Percentiles rank a stretch among this genome's conserved stretches.
These are phyloP conservation scores for Drosophila limbata DNA, from an alignment of 2,888 invertebrate genomes.

Conservation along the genomic window DNA sequence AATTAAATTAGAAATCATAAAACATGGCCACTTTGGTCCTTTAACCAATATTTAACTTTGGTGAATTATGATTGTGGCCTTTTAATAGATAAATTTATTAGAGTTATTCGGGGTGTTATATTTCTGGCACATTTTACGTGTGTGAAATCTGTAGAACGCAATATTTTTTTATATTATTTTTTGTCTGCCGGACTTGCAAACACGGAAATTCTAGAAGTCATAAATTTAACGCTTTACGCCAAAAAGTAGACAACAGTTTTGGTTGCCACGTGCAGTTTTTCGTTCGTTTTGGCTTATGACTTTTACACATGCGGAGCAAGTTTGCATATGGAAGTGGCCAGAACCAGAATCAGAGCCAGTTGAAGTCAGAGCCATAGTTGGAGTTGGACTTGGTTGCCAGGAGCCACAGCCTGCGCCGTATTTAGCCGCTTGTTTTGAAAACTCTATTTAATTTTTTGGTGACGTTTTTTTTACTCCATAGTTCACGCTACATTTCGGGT, in stretches of 20 bases:
- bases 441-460: conserved; percentile 76
- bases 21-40: conserved; percentile 33
- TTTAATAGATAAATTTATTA: conserved; percentile 70
- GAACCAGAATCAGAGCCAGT: conserved; percentile 12
- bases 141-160: conserved; percentile 49
- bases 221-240: conserved; percentile 71
- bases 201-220: conserved; percentile 71
- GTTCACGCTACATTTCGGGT: conserved; percentile 50
- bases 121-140: conserved; percentile 43
- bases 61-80: conserved; percentile 63
- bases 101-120: conserved; percentile 27
- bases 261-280: conserved; percentile 74
- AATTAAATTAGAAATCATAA: conserved; percentile 58
- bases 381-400: conserved; percentile 8
- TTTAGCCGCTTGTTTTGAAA: conserved; percentile 76
- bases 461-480: conserved; percentile 27
- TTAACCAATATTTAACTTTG: conserved; percentile 48
- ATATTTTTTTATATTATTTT: conserved; percentile 30
- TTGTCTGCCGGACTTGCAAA: conserved; percentile 56
- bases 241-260: conserved; percentile 76
- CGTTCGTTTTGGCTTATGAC: conserved; percentile 56
- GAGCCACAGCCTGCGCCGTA: conserved; percentile 37
- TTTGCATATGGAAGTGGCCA: conserved; percentile 58
- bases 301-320: conserved; percentile 43
- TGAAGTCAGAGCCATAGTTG: conserved; percentile 1